A percentile compares a stretch with the other conserved stretches of the same genome.
phyloP scores from a whole-genome alignment of 30 jellyfish, hydroid and myxozoan species.

The Chironex yamaguchii region DNA sequence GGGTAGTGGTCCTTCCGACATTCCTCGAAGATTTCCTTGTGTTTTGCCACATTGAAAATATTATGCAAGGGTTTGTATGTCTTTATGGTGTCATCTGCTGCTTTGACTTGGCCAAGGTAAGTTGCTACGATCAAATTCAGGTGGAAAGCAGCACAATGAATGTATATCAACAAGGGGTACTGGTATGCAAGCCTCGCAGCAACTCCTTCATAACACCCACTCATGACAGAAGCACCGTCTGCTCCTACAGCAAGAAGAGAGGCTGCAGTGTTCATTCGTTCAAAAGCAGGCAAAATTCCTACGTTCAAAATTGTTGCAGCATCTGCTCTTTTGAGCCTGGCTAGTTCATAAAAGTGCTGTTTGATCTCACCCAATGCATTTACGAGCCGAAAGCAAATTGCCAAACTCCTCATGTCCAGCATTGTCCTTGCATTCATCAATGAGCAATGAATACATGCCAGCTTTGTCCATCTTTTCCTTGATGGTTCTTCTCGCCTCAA shows the following conservation, averaged over 20 bases:
- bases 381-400: background rate
- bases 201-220: slow-evolving; percentile 20
- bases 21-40: slow-evolving; percentile 51
- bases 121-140: too few species aligned
- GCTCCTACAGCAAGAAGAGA: slow-evolving; percentile 56
- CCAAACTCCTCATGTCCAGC: background rate
- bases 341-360: too few species aligned
- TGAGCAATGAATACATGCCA: background rate
- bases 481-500: background rate
- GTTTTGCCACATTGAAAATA: slow-evolving; percentile 29
- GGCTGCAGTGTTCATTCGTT: slow-evolving; percentile 32
- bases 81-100: slow-evolving; percentile 31
- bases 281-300: slow-evolving; percentile 53
- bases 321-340: too few species aligned
- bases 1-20: slow-evolving; percentile 33
- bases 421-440: background rate
- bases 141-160: too few species aligned
- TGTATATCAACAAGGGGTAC: too few species aligned
- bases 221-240: too few species aligned
- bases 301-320: slow-evolving; percentile 32
- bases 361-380: background rate
- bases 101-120: slow-evolving; percentile 41
- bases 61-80: slow-evolving; percentile 47
- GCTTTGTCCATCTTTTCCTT: background rate
- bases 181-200: slow-evolving; percentile 19